Evolutionary conservation across 2,888 invertebrate genomes (phyloP), one percentile per base, ranked within the genome.

Genomic region (Itoplectis maculator): DNA sequence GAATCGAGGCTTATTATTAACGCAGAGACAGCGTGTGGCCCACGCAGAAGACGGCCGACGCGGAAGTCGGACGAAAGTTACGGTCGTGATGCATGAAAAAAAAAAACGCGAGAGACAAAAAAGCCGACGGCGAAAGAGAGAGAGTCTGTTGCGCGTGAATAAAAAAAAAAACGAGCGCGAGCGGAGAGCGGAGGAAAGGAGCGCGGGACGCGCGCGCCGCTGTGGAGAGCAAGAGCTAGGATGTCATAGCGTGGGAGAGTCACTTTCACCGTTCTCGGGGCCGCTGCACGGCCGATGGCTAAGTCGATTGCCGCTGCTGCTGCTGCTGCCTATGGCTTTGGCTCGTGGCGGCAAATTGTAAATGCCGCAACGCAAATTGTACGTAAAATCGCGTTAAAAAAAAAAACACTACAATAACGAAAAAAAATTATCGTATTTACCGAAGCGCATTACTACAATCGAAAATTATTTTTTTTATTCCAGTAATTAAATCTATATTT

Each of bases 181-280:
- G 59, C 29, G 40, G 47, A 20, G 54, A 54, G 35, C 40, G 54
- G 54, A 59, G 18, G 37, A 74, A 68, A 49, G 61, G 56, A 68
- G 35, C 23, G 20, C 45, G 47, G 59, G 70, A 87, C 85, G 86
- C 85, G 86, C 83, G 79, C n/a, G 77, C 80, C n/a, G n/a, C n/a
- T n/a, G 29, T 35, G 81, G 79, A 54, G 66, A 47, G 37, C 45
- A 79, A 68, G 85, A 86, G 85, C 86, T 89, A 89, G 88, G 91
- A 89, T 90, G 90, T 90, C 89, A 89, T 89, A 89, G 90, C 91
- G 91, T 92, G 91, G 91, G 91, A 92, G 91, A 92, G 88, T 89
- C 88, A 92, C 91, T 92, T 92, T 92, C 91, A 92, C 90, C 89
- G 85, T 90, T 86, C 76, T 82, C 84, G 85, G 81, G 84, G 73